phyloP scores from a whole-genome alignment of 2,888 invertebrate species.

The Drosophila barbarae region DNA sequence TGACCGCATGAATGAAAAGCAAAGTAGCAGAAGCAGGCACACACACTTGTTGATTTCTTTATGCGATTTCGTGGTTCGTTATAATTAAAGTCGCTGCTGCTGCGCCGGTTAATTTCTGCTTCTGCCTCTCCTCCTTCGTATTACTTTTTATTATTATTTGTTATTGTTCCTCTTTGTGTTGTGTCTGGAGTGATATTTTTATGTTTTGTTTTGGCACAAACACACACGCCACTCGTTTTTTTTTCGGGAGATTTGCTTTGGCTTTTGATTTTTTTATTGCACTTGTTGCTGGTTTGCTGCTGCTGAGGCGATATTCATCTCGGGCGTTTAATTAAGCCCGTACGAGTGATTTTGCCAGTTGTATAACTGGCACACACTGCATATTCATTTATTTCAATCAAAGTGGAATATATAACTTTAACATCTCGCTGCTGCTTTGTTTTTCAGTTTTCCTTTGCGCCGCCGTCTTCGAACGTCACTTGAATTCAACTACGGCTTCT shows the following conservation, averaged over 20 bases:
- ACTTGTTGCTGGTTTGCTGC: constrained; percentile 39
- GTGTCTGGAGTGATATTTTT: constrained; percentile 8
- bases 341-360: constrained; percentile 49
- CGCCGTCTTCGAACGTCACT: constrained; percentile 58
- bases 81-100: constrained; percentile 38
- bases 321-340: constrained; percentile 47
- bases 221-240: constrained; percentile 36
- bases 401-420: constrained; percentile 41
- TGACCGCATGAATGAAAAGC: constrained; percentile 71
- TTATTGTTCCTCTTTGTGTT: constrained; percentile 27
- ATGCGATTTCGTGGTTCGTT: constrained; percentile 34
- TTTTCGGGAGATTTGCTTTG: constrained; percentile 43
- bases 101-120: constrained; percentile 19
- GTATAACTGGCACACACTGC: constrained; percentile 49
- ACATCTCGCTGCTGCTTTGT: constrained; percentile 38
- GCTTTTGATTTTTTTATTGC: constrained; percentile 40
- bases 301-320: constrained; percentile 36
- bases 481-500: constrained; percentile 71
- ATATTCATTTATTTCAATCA: constrained; percentile 69
- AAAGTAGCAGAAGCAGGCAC: constrained; percentile 49
- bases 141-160: constrained; percentile 33
- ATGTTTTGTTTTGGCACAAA: constrained; percentile 40
- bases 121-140: constrained; percentile 8
- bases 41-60: constrained; percentile 69
- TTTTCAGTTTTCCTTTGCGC: constrained; percentile 35